Base-by-base conservation (phyloP, 2,888 invertebrate species). In the Azorinus chamasolen region DNA sequence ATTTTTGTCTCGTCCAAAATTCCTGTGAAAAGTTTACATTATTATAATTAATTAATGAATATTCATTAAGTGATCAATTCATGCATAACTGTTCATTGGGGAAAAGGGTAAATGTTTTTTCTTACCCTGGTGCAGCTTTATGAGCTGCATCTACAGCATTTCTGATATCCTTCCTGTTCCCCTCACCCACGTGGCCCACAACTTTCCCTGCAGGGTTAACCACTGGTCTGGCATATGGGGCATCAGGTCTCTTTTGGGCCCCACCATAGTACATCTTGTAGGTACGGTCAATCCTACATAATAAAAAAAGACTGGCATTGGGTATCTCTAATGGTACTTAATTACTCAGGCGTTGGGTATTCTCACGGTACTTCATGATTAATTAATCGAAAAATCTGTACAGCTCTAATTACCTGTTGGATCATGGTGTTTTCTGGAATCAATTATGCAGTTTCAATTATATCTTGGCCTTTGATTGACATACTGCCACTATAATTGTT, bases 91-190 rank as follows among this genome's bases (percentile, higher is more conserved):
- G n/a, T n/a, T n/a, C n/a, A n/a, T n/a, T n/a, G n/a, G n/a, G n/a
- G n/a, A n/a, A n/a, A n/a, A n/a, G n/a, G n/a, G n/a, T n/a, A n/a
- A n/a, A n/a, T n/a, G n/a, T n/a, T n/a, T n/a, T 51, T 24, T 51
- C 68, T 91, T 92, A 94, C 88, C 90, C 91, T 41, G 91, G 89
- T 43, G 93, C 93, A 16, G 94, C 94, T 83, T 93, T 93, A 73
- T 93, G 93, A 4, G 94, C 94, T n/a, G 92, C 92, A 75, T 93
- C 94, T 2, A 95, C 93, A 39, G 94, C 94, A 88, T 93, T 94
- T 57, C 93, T 88, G 16, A 94, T 89, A 85, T 94, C 94, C 84
- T 94, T 93, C 66, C 93, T 81, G 83, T 90, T 92, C 3, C 92
- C 91, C 65, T 92, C 92, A 0, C 91, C 90, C 18, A 93, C 92